phyloP scores from a whole-genome alignment of 2,888 invertebrate species.

The Aphidius colemani region DNA sequence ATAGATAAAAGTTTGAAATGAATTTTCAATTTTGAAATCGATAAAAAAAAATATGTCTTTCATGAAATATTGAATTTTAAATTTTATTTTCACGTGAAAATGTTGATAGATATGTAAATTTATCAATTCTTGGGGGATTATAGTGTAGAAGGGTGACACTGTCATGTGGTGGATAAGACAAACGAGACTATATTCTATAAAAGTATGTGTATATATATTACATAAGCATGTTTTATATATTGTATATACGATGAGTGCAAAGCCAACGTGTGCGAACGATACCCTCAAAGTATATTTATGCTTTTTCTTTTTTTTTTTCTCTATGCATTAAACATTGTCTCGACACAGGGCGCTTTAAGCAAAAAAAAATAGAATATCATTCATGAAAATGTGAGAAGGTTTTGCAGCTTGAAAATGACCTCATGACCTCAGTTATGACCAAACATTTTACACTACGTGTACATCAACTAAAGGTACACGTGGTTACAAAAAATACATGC shows the following conservation, averaged over 20 bases:
- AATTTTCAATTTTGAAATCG: no score
- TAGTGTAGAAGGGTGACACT: not conserved
- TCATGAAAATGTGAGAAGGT: conserved; percentile 7
- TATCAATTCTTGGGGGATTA: not conserved
- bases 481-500: conserved; percentile 19
- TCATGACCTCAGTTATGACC: conserved; percentile 10
- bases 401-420: conserved; percentile 15
- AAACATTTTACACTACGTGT: not conserved
- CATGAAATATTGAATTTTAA: not conserved
- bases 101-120: not conserved
- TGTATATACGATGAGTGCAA: not conserved
- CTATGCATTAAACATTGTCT: conserved; percentile 27
- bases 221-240: no score
- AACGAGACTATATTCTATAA: not conserved
- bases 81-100: not conserved
- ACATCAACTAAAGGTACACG: no score
- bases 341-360: conserved; percentile 13
- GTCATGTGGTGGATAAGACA: no score
- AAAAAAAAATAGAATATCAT: conserved; percentile 14
- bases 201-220: not conserved
- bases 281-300: not conserved
- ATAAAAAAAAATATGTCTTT: not conserved
- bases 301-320: no score
- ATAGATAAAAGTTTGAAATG: no score
- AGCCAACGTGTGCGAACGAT: not conserved